These are phyloP conservation scores for Brachyhypopomus occidentalis DNA, from an alignment of 2,113 vertebrate genomes.

Conservation along the genomic window DNA sequence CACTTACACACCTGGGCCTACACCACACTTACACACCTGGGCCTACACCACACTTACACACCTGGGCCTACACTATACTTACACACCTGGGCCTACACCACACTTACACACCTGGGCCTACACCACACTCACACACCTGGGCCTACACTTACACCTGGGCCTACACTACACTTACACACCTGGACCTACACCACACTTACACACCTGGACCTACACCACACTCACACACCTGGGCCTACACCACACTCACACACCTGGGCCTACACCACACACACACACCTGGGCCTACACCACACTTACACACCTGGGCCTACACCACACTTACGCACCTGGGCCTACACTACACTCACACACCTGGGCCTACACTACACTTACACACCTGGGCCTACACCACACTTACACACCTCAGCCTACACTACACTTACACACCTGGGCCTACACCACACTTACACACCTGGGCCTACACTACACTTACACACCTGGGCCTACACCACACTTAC, in stretches of 20 bases:
- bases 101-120: not conserved
- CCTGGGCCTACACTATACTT: not conserved
- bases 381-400: not conserved
- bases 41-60: not conserved
- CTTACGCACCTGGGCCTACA: not conserved
- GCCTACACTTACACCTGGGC: too few species aligned
- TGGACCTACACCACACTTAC: not conserved
- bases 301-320: not conserved
- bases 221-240: not conserved
- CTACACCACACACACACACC: too few species aligned
- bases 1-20: not conserved
- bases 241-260: not conserved
- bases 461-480: not conserved
- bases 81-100: not conserved
- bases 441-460: not conserved
- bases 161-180: not conserved
- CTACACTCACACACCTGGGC: not conserved
- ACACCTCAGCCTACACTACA: not conserved
- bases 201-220: not conserved
- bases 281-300: not conserved
- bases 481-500: too few species aligned
- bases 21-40: not conserved
- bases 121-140: not conserved
- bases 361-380: not conserved
- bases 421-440: not conserved